phyloP scores from a whole-genome alignment of 2,113 vertebrate genomes.

The Eclectus roratus region DNA sequence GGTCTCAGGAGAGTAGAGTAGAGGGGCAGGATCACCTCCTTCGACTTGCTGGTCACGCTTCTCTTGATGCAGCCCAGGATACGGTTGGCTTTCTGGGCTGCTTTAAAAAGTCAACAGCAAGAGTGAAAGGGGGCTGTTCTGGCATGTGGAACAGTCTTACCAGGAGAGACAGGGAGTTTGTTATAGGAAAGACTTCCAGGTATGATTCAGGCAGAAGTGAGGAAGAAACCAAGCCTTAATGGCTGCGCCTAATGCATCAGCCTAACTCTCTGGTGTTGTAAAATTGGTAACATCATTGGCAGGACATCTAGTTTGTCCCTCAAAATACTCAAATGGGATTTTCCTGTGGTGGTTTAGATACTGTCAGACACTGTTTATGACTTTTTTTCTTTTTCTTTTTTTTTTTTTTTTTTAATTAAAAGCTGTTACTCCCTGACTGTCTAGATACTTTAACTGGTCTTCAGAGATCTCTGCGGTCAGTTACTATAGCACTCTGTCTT shows the following conservation, averaged over 20 bases:
- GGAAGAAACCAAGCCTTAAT: not conserved
- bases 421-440: not conserved
- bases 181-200: not conserved
- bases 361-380: not conserved
- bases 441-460: not conserved
- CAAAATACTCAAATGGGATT: not conserved
- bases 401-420: not conserved
- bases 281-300: not conserved
- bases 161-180: not conserved
- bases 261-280: not conserved
- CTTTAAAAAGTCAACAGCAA: not conserved
- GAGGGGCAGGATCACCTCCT: too few relatives aligned
- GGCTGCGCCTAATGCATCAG: rapidly evolving
- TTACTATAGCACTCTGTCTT: not conserved
- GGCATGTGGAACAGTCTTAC: not conserved
- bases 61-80: too few relatives aligned
- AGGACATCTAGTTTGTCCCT: not conserved
- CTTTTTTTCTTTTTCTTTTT: not conserved
- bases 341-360: not conserved
- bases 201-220: not conserved
- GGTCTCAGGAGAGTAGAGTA: too few relatives aligned
- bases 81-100: not conserved
- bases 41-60: too few relatives aligned
- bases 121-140: not conserved
- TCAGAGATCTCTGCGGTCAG: not conserved